Evolutionary conservation across 1,140 invertebrate species (phyloP).

Genomic region (Artemia franciscana): DNA sequence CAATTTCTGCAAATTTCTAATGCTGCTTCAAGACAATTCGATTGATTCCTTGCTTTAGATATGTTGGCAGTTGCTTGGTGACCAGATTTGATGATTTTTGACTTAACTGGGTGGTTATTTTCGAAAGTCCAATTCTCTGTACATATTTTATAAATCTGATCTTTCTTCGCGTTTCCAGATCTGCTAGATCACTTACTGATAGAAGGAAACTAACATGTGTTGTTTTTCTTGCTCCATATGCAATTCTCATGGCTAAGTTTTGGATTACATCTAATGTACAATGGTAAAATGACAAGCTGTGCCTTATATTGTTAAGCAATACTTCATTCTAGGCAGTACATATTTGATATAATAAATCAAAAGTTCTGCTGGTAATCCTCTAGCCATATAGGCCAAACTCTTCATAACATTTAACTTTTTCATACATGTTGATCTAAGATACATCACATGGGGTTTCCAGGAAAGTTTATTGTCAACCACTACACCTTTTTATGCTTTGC

Average conservation of each 20-base stretch:
- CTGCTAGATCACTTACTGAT: neutral
- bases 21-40: neutral
- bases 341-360: neutral
- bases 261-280: neutral
- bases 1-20: too few relatives aligned
- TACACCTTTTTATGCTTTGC: neutral
- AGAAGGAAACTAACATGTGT: neutral
- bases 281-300: neutral
- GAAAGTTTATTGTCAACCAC: neutral
- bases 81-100: neutral
- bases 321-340: neutral
- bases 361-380: neutral
- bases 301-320: neutral
- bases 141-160: neutral
- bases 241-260: neutral
- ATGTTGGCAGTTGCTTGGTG: neutral
- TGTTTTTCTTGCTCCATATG: neutral
- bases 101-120: neutral
- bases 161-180: neutral
- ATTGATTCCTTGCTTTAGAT: neutral
- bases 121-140: neutral
- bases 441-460: neutral
- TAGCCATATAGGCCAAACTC: neutral
- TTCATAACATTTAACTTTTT: neutral
- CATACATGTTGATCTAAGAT: too few relatives aligned